Percentiles rank a stretch among this genome's conserved stretches.
Evolutionary conservation across 2,113 vertebrate species (phyloP).

Genomic region (Sakesphorus luctuosus): DNA sequence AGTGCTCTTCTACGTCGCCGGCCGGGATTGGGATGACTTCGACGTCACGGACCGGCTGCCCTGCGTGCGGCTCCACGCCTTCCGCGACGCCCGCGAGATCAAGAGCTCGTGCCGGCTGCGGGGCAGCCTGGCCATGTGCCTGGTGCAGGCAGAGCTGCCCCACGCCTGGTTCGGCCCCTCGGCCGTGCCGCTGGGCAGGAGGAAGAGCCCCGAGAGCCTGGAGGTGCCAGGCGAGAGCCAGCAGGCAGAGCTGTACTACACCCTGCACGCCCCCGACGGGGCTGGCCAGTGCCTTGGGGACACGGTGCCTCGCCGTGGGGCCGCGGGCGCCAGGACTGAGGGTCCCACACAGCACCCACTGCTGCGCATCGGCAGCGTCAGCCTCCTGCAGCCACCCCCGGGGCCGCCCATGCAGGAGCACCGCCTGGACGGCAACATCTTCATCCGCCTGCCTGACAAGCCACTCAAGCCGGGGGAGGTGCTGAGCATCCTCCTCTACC

Average conservation of each 20-base stretch:
- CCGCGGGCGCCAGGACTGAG: slow-evolving; percentile 74
- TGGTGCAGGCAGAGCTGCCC: slow-evolving; percentile 91
- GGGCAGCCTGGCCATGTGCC: slow-evolving; percentile 90
- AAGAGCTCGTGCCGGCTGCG: slow-evolving; percentile 91
- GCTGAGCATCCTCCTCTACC: slow-evolving; percentile 87
- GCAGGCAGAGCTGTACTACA: slow-evolving; percentile 94
- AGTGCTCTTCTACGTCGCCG: slow-evolving; percentile 96
- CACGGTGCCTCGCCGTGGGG: slow-evolving; percentile 35
- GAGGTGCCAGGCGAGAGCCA: slow-evolving; percentile 80
- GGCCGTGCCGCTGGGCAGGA: slow-evolving; percentile 79
- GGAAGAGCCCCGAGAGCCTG: slow-evolving; percentile 80
- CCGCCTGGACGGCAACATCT: slow-evolving; percentile 88
- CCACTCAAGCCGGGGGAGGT: slow-evolving; percentile 91
- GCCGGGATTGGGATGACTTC: slow-evolving; percentile 96
- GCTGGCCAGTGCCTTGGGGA: slow-evolving; percentile 84
- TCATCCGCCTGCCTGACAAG: slow-evolving; percentile 90
- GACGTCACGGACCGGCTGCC: slow-evolving; percentile 88
- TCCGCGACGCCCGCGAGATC: slow-evolving; percentile 89
- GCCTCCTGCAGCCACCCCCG: slow-evolving; percentile 85
- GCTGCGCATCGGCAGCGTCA: slow-evolving; percentile 95
- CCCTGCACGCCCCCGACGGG: slow-evolving; percentile 83
- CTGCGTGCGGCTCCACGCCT: slow-evolving; percentile 91
- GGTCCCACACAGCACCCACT: slow-evolving; percentile 91
- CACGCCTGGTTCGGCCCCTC: slow-evolving; percentile 90
- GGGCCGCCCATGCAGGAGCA: slow-evolving; percentile 89